These are phyloP conservation scores for Pantherophis alleghaniensis DNA, from an alignment of 2,797 vertebrate species.

Conservation along the genomic window DNA sequence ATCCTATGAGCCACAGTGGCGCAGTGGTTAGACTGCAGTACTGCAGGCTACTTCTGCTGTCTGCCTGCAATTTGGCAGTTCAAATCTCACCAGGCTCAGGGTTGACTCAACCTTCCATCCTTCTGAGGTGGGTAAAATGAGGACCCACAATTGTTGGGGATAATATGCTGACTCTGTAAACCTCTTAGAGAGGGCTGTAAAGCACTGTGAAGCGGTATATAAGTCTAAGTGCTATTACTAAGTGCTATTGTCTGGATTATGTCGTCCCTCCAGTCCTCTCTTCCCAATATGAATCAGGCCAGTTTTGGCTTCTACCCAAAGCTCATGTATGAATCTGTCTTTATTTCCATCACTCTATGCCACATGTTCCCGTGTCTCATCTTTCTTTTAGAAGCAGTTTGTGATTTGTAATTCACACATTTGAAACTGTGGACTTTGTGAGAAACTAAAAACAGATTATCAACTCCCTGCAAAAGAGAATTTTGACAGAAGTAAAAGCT, in stretches of 20 bases:
- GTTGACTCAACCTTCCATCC: too few relatives aligned
- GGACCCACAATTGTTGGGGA: too few relatives aligned
- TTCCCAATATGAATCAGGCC: neutral
- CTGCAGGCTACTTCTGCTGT: too few relatives aligned
- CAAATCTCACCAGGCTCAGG: too few relatives aligned
- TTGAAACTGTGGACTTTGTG: slow-evolving; percentile 9
- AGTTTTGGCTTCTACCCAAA: neutral
- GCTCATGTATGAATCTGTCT: neutral
- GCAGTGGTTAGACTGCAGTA: too few relatives aligned
- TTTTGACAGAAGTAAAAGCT: slow-evolving; percentile 26
- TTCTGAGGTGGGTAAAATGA: too few relatives aligned
- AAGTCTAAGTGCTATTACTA: too few relatives aligned
- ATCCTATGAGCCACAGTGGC: too few relatives aligned
- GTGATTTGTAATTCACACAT: slow-evolving; percentile 18
- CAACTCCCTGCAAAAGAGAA: slow-evolving; percentile 34
- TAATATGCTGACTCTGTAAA: too few relatives aligned
- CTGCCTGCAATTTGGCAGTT: too few relatives aligned
- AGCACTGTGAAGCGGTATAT: too few relatives aligned
- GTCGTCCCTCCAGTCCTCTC: neutral
- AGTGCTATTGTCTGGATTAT: neutral
- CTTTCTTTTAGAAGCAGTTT: neutral
- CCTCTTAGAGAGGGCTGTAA: too few relatives aligned
- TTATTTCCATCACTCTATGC: neutral
- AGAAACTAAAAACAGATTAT: slow-evolving; percentile 28
- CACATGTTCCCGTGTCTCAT: neutral